Base-by-base conservation (phyloP, 1,140 invertebrate species). In the Scaptomyza montana region DNA sequence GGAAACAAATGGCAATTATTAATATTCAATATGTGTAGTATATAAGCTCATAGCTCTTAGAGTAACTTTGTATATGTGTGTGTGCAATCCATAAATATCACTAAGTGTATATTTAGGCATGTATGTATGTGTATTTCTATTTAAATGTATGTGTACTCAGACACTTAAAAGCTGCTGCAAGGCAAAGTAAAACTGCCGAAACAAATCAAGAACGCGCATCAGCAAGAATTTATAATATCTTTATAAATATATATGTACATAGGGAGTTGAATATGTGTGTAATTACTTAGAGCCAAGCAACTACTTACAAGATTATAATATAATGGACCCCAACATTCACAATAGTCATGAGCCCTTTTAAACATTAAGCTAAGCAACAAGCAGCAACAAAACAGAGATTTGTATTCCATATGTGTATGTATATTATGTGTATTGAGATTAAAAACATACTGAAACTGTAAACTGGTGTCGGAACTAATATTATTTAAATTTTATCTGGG, bases 1-100 rank as follows among this genome's bases (percentile, higher is more conserved):
- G 55, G 47, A 66, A 69, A 78, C 81, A 78, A 87, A 87, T 67
- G 84, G 82, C 82, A 86, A 86, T 89, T 86, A 86, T 86, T 78
- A 89, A 86, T 82, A 87, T 80, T 80, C 77, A 80, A 85, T 85
- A 85, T 85, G 77, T 75, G 43, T 75, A 81, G 57, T 51, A 33
- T 28, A 74, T 78, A 63, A 62, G 43, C 41, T 62, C 47, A 70
- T 33, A 74, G 63, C 63, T 68, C 76, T 65, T 68, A 79, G 80
- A 85, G 80, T 77, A 56, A 13, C 45, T 50, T 66, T 64, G 50
- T 59, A 36, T 60, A 55, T 60, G 39, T 68, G 56, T 72, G 62
- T 78, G 63, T 65, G 51, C 64, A 33, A 54, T 65, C 33, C 57
- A 62, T 67, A 55, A 39, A 19, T 74, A 74, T 47, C 25, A 33